Evolutionary conservation across 2,888 invertebrate species (phyloP).

Genomic region (Cartodere bifasciata): DNA sequence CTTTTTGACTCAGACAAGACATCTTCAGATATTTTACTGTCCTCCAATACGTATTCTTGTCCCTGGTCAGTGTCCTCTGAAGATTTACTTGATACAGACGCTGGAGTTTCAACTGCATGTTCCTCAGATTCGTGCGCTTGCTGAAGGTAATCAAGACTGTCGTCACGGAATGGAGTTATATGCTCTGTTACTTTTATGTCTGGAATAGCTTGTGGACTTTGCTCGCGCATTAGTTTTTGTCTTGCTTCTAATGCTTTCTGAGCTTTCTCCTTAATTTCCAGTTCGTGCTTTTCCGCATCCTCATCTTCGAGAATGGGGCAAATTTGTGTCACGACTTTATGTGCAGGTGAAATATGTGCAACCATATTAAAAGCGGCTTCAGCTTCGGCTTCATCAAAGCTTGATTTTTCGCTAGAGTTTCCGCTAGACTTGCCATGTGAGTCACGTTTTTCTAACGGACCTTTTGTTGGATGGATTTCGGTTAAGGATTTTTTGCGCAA

Average conservation of each 20-base stretch:
- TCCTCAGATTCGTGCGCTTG: slow-evolving; percentile 30
- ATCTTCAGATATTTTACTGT: slow-evolving; percentile 43
- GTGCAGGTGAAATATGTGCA: slow-evolving; percentile 35
- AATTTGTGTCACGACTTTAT: slow-evolving; percentile 35
- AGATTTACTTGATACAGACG: slow-evolving; percentile 50
- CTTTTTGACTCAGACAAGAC: slow-evolving; percentile 33
- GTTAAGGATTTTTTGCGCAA: slow-evolving; percentile 35
- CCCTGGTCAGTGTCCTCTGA: slow-evolving; percentile 54
- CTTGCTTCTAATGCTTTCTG: slow-evolving; percentile 34
- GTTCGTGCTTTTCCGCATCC: slow-evolving; percentile 39
- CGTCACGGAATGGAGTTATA: slow-evolving; percentile 37
- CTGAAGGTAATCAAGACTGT: slow-evolving; percentile 35
- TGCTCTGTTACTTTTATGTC: slow-evolving; percentile 51
- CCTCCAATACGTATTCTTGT: slow-evolving; percentile 47
- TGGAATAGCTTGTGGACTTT: slow-evolving; percentile 49
- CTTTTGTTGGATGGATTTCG: slow-evolving; percentile 33
- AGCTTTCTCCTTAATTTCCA: slow-evolving; percentile 35
- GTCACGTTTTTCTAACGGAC: slow-evolving; percentile 26
- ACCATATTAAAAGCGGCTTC: slow-evolving; percentile 39
- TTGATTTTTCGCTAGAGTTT: slow-evolving; percentile 35
- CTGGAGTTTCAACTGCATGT: slow-evolving; percentile 47
- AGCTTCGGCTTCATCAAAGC: slow-evolving; percentile 38
- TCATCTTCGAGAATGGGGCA: slow-evolving; percentile 38
- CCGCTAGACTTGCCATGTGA: slow-evolving; percentile 31
- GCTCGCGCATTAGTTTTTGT: slow-evolving; percentile 38